These are phyloP conservation scores for Tautogolabrus adspersus DNA, from an alignment of 2,113 vertebrate species.

Conservation along the genomic window DNA sequence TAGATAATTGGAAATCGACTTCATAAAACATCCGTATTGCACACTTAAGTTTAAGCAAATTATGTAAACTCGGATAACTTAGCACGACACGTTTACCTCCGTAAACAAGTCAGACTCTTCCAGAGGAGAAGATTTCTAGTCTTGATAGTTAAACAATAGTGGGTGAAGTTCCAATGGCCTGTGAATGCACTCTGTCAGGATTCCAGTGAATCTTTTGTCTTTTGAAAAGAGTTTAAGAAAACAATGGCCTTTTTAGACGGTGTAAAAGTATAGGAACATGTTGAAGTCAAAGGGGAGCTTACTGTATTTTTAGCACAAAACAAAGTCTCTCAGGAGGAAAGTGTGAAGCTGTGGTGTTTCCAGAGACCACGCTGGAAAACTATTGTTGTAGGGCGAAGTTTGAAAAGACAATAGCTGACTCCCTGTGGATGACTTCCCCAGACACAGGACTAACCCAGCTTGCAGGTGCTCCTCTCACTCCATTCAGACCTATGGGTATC, in stretches of 20 bases:
- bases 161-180: conserved; percentile 28
- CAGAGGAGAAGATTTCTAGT: conserved; percentile 21
- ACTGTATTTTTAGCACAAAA: conserved; percentile 13
- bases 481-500: conserved; percentile 61
- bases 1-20: too few relatives aligned
- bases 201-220: conserved; percentile 44
- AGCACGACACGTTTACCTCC: conserved; percentile 6
- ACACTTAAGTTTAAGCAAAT: not conserved
- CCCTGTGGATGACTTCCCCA: conserved; percentile 74
- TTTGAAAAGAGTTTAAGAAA: conserved; percentile 32
- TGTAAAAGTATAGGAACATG: conserved; percentile 5
- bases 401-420: conserved; percentile 65
- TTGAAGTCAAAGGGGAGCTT: not conserved
- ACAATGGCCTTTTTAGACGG: conserved; percentile 26
- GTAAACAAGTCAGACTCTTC: conserved; percentile 25
- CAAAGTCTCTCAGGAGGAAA: conserved; percentile 15
- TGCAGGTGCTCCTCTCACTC: conserved; percentile 72
- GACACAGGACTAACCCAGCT: conserved; percentile 66
- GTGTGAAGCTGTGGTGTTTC: conserved; percentile 2
- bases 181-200: conserved; percentile 46
- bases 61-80: conserved; percentile 10
- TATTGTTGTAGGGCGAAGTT: conserved; percentile 46
- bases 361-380: conserved; percentile 40
- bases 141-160: conserved; percentile 52
- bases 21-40: not conserved